Evolutionary conservation across 2,888 invertebrate species (phyloP), one percentile per base, ranked within the genome.

Genomic region (Cetonia aurata): DNA sequence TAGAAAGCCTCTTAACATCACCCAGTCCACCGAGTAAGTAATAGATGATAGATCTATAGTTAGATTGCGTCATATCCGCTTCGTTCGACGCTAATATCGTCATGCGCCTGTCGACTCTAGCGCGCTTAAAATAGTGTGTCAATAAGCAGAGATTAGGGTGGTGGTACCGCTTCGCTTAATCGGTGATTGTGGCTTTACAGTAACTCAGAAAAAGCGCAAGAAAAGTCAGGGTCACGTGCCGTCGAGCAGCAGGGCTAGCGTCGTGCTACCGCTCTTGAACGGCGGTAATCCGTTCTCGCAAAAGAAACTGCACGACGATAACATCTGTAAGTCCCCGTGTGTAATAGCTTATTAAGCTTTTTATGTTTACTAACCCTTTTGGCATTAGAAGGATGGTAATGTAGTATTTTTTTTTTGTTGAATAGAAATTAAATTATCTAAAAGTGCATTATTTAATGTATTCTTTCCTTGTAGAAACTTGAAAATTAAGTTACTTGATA

Each of bases 241-340:
- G 77, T 89, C 91, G 77, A 91, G 91, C 82, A 90, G 91, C 76
- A 88, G 93, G 79, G 91, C 92, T 75, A 93, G 93, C 85, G 90
- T 93, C 75, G 92, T 91, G 79, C 91, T 93, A 84, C 93, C 93
- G 48, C 86, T 92, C 81, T 87, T 92, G 79, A 85, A 85, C 74
- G 85, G 84, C 74, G 83, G 85, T 77, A 86, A 87, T 75, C 88
- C 90, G 46, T 91, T 91, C 83, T 83, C 86, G 52, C 86, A 88
- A 65, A 84, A 84, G 76, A 86, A 88, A 77, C 82, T 86, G 19
- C 83, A 86, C 56, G 88, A 89, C 80, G 88, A 88, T 69, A 79
- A 75, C 70, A 79, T 80, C 75, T 79, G 81, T 81, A 76, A 80
- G 81, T 81, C 42, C 41, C 15, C 55, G 52, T 62, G 25, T 25